Evolutionary conservation across 2,113 vertebrate genomes (phyloP).

Genomic region (Rhipidura dahli): DNA sequence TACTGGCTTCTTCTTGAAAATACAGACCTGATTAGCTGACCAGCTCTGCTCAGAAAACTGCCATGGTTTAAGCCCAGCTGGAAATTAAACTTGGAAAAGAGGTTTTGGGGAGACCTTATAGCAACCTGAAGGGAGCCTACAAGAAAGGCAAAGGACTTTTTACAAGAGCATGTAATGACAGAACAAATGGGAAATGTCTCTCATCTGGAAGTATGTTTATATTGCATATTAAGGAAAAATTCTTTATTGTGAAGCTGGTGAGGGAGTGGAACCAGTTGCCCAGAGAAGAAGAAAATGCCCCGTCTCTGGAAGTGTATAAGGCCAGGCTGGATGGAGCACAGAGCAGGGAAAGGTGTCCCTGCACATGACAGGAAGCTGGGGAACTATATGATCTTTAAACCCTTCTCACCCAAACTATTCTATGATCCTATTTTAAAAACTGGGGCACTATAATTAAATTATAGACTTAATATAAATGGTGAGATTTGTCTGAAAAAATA

Average conservation of each 20-base stretch:
- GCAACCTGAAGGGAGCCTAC: neutral
- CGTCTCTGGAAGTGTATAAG: neutral
- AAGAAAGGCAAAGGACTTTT: neutral
- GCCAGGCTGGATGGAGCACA: neutral
- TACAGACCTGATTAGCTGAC: neutral
- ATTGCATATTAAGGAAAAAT: neutral
- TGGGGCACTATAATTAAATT: neutral
- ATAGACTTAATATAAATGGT: neutral
- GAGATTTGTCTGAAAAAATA: neutral
- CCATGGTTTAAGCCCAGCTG: neutral
- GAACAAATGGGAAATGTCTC: neutral
- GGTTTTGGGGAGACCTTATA: no score
- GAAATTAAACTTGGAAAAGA: neutral
- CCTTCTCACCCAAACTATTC: neutral
- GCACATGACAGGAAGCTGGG: neutral
- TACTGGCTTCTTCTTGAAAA: neutral
- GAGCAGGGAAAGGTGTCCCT: neutral
- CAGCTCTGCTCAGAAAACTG: neutral
- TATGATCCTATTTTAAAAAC: neutral
- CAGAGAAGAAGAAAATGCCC: fast-evolving
- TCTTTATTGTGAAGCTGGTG: neutral
- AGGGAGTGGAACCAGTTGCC: neutral
- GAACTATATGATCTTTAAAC: neutral
- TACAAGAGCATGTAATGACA: no score
- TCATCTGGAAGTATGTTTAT: neutral